A percentile compares a stretch with the other conserved stretches of the same genome.
Conservation (phyloP, 2,113 vertebrate species). For the Passerina amoena region DNA sequence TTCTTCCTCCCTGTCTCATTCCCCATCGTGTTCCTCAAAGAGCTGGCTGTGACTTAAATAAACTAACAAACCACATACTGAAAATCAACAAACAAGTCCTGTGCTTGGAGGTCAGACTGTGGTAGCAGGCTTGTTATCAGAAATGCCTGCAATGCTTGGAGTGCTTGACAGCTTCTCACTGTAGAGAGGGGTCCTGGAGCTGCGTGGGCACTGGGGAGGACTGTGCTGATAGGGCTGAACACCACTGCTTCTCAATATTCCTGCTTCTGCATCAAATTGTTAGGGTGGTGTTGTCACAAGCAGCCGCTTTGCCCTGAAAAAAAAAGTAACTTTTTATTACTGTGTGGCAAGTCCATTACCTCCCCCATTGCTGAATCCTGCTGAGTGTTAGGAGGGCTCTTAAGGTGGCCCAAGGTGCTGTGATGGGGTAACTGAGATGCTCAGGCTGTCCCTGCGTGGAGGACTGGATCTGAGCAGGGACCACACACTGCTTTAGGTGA, state of each 20-base stretch:
- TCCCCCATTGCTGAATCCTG: background rate
- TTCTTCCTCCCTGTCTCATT: background rate
- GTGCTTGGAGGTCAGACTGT: background rate
- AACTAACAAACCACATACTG: background rate
- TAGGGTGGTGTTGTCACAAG: background rate
- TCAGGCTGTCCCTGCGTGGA: background rate
- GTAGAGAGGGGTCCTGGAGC: background rate
- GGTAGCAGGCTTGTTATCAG: background rate
- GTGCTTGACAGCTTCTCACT: background rate
- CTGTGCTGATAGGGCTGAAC: background rate
- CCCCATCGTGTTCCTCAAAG: background rate
- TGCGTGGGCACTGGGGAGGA: background rate
- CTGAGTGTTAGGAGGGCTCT: background rate
- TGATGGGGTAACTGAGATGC: background rate
- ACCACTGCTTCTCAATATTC: background rate
- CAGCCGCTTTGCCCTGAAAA: background rate
- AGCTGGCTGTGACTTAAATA: background rate
- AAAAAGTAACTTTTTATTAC: background rate
- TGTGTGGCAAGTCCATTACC: background rate
- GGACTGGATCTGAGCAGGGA: background rate
- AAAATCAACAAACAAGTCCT: background rate
- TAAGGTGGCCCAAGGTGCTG: background rate
- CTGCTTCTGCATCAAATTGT: background rate
- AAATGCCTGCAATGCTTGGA: background rate
- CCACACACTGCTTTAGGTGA: rapidly evolving